phyloP scores from a whole-genome alignment of 2,113 vertebrate species.

The Pteropus alecto region DNA sequence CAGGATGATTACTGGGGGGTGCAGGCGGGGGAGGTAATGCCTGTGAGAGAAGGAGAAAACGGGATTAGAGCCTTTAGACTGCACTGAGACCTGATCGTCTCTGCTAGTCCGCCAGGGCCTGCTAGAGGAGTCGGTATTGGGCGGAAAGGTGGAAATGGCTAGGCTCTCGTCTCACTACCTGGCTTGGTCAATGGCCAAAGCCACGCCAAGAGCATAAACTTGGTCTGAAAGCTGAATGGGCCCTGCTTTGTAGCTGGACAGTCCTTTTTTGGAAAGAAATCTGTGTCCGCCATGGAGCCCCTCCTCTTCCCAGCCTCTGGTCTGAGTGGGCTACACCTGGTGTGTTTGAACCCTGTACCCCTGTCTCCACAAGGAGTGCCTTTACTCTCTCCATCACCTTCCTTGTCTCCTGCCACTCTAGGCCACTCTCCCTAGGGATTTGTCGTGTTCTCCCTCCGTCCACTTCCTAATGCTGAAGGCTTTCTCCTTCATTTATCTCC shows the following conservation, averaged over 20 bases:
- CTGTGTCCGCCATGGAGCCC: background rate
- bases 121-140: background rate
- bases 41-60: background rate
- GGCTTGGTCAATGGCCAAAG: background rate
- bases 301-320: background rate
- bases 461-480: background rate
- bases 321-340: background rate
- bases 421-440: background rate
- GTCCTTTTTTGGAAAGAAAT: background rate
- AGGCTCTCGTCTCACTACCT: background rate
- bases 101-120: background rate
- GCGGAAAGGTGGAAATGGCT: too few species aligned
- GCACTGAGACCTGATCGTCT: rapidly evolving
- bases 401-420: background rate
- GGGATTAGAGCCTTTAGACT: background rate
- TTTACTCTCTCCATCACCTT: background rate
- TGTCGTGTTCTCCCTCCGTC: background rate
- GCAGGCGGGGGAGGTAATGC: too few species aligned
- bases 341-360: background rate
- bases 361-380: background rate
- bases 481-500: background rate
- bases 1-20: background rate
- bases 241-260: background rate
- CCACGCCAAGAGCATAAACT: background rate
- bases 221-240: background rate